Conservation (phyloP, 1,140 invertebrate genomes). For the Portunus trituberculatus region DNA sequence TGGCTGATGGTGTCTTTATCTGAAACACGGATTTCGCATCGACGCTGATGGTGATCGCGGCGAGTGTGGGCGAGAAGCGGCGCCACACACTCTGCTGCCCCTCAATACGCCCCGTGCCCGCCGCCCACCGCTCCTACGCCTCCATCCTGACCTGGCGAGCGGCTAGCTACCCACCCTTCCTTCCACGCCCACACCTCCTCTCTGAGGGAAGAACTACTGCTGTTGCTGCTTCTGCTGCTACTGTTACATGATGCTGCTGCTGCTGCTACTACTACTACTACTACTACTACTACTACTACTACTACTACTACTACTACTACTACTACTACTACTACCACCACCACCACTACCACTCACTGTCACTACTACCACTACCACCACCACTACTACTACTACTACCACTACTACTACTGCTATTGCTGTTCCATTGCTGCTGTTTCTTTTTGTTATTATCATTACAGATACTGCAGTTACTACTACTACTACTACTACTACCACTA, state of each 20-base stretch:
- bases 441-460: background rate
- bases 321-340: background rate
- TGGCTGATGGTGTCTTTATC: background rate
- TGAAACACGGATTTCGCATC: background rate
- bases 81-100: background rate
- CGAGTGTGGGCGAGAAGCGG: background rate
- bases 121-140: too few relatives aligned
- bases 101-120: too few relatives aligned
- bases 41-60: background rate
- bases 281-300: background rate
- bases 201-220: too few relatives aligned
- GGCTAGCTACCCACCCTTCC: too few relatives aligned
- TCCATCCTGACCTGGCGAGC: too few relatives aligned
- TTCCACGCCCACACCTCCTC: too few relatives aligned
- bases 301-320: background rate
- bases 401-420: background rate
- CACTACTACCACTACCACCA: background rate
- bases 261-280: too few relatives aligned
- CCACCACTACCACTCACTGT: background rate
- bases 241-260: too few relatives aligned
- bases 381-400: background rate
- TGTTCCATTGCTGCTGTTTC: background rate
- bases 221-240: too few relatives aligned
- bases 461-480: background rate
- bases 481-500: conserved; percentile 8